Percentiles rank a stretch among this genome's conserved stretches.
Evolutionary conservation across 2,888 invertebrate species (phyloP).

Genomic region (Cheilosia grossa): DNA sequence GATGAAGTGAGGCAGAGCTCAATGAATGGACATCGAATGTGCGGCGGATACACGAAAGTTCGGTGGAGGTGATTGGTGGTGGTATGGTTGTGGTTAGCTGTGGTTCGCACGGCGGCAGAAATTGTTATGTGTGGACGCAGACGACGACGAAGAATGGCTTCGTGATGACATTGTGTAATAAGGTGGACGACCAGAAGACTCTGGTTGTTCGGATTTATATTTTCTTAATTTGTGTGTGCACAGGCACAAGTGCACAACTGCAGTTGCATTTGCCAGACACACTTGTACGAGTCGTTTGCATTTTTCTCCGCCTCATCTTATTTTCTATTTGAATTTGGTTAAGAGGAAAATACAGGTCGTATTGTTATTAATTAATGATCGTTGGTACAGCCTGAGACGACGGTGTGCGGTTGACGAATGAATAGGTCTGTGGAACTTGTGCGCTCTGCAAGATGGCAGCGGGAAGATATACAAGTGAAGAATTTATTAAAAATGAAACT

Average conservation of each 20-base stretch:
- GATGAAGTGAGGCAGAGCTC: constrained; percentile 64
- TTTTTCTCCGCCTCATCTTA: constrained; percentile 1
- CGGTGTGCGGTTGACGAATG: constrained; percentile 38
- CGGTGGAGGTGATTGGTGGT: constrained; percentile 20
- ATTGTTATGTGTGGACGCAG: constrained; percentile 37
- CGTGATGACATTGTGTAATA: constrained; percentile 75
- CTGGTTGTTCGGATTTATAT: constrained; percentile 63
- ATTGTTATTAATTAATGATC: constrained; percentile 54
- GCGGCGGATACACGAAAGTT: not conserved
- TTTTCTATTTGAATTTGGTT: constrained; percentile 4
- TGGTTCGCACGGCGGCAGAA: constrained; percentile 20
- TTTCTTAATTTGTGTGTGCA: constrained; percentile 67
- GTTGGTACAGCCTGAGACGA: not conserved
- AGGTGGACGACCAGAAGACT: constrained; percentile 56
- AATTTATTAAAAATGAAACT: constrained; percentile 15
- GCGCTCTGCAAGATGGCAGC: not conserved
- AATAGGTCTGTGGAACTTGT: not conserved
- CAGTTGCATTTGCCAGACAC: constrained; percentile 32
- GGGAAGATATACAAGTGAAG: not conserved
- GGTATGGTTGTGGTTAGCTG: constrained; percentile 13
- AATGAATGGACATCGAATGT: constrained; percentile 61
- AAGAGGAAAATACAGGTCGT: constrained; percentile 18
- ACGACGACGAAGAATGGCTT: constrained; percentile 67
- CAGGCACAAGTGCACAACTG: constrained; percentile 67
- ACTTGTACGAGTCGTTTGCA: constrained; percentile 30